Base-by-base conservation (phyloP, 1,140 invertebrate genomes). In the Drosophila parabipectinata region DNA sequence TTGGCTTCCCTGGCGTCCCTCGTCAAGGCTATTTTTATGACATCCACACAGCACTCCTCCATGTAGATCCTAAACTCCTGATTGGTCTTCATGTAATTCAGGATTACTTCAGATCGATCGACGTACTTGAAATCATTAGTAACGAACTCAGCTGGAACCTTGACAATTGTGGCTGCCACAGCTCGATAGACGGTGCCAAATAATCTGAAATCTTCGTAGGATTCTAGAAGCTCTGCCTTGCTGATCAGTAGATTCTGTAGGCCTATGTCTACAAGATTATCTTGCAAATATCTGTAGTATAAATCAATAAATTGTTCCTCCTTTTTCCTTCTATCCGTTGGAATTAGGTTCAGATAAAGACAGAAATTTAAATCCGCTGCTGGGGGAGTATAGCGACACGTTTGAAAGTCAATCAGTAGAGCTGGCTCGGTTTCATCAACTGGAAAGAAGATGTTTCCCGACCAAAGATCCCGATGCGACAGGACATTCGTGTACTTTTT, bases 391-490 rank as follows among this genome's bases (percentile, higher is more conserved):
- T 92, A 94, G 32, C 92, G 92, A 6, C 93, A 73, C 7, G 93
- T 90, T 84, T 95, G 94, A 74, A 93, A 95, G 75, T 95, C 94
- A 2, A 95, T 92, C 0, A 95, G 77, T 3, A 94, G 53, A 55
- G 94, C 94, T 0, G 93, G 87, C 4, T 15, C 34, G 1, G 58
- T 8, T 3, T 18, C 12, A 26, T 72, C 6, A 2, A 41, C 51
- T 92, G 94, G 61, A 77, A 94, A 95, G 64, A 95, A 90, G 0
- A 95, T 73, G 73, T 95, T 95, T 55, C 94, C 94, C 26, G 92
- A 92, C 94, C 94, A 95, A 1, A 94, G 88, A 90, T 95, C 94
- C 0, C 93, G 93, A 87, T 95, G 95, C 50, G 92, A 93, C 5
- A 95, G 76, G 0, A 95, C 94, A 63, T 94, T 95, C 6, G 55